A percentile compares a stretch with the other conserved stretches of the same genome.
These are phyloP conservation scores for Pao palembangensis DNA, from an alignment of 2,113 vertebrate genomes.

Conservation along the genomic window DNA sequence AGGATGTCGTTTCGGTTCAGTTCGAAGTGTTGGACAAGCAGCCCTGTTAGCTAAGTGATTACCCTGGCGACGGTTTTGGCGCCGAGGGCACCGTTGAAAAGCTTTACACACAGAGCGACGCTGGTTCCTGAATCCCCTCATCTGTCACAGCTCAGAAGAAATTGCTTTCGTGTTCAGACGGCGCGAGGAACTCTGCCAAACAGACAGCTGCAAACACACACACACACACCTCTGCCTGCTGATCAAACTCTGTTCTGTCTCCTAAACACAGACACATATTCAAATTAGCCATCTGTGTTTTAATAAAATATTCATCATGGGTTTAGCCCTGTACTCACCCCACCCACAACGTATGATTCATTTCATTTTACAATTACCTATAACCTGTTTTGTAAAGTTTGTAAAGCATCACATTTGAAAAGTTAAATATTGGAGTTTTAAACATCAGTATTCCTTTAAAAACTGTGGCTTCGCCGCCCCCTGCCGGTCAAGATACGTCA, in stretches of 20 bases:
- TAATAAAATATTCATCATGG: constrained; percentile 70
- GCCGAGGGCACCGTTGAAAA: constrained; percentile 51
- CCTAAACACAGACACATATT: constrained; percentile 23
- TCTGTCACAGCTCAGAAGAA: constrained; percentile 62
- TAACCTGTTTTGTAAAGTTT: no score
- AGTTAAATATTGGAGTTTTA: not conserved
- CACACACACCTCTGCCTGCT: constrained; percentile 19
- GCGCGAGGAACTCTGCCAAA: constrained; percentile 55
- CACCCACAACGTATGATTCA: constrained; percentile 9
- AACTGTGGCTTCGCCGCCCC: constrained; percentile 49
- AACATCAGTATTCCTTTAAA: not conserved
- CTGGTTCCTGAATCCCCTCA: constrained; percentile 66
- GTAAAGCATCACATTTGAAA: no score
- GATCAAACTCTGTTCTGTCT: constrained; percentile 5
- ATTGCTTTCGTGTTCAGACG: constrained; percentile 55
- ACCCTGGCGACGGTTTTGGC: constrained; percentile 37
- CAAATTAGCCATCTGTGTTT: constrained; percentile 67
- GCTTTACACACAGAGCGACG: constrained; percentile 57
- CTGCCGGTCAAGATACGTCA: constrained; percentile 45
- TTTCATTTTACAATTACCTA: no score
- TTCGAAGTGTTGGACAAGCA: not conserved
- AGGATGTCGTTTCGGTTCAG: not conserved
- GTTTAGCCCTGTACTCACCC: constrained; percentile 44
- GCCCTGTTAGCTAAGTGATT: constrained; percentile 29
- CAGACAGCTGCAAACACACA: constrained; percentile 54